Conservation (phyloP, 2,113 vertebrate genomes). For the Toxotes jaculatrix region DNA sequence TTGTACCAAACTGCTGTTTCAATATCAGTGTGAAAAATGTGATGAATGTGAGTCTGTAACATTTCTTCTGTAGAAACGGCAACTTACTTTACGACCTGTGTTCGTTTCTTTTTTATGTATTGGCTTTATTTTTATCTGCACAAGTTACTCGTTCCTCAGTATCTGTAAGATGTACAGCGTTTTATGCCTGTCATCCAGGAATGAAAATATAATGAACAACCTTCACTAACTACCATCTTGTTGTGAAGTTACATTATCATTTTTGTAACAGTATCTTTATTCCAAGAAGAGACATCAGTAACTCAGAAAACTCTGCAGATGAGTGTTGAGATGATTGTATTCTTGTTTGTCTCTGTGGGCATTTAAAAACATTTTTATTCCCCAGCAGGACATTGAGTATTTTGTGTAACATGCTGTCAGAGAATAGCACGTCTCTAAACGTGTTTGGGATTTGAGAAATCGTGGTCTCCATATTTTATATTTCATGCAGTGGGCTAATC, state of each 20-base stretch:
- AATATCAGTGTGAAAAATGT: not conserved
- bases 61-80: not conserved
- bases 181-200: too few species aligned
- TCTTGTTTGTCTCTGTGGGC: not conserved
- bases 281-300: not conserved
- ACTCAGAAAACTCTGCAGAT: not conserved
- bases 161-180: not conserved
- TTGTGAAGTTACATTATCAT: not conserved
- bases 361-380: not conserved
- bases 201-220: too few species aligned
- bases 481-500: not conserved
- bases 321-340: conserved; percentile 14
- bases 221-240: too few species aligned
- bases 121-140: not conserved
- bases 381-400: not conserved
- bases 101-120: not conserved
- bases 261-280: not conserved
- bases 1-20: not conserved
- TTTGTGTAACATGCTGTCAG: conserved; percentile 7
- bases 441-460: not conserved
- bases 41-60: not conserved
- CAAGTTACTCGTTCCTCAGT: not conserved
- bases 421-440: not conserved
- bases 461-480: not conserved
- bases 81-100: not conserved